Percentiles rank a stretch among this genome's conserved stretches.
These are phyloP conservation scores for Psilanteris sp. DNA, from an alignment of 1,140 invertebrate species.

Conservation along the genomic window DNA sequence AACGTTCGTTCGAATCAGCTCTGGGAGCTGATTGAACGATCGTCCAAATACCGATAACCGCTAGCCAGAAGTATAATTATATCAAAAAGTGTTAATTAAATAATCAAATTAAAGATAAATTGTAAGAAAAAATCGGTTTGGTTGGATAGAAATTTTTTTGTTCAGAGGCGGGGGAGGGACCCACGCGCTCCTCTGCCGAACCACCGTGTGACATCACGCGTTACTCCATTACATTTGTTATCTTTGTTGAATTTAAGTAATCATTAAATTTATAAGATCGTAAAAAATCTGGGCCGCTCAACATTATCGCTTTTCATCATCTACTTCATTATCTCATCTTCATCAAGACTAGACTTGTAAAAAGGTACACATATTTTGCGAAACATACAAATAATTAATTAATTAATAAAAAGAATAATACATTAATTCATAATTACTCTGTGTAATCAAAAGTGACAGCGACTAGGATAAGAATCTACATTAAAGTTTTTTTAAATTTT, in stretches of 20 bases:
- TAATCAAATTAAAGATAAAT: constrained; percentile 56
- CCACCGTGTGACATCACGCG: background rate
- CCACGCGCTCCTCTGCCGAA: constrained; percentile 49
- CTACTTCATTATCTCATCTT: constrained; percentile 60
- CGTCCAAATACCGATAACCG: constrained; percentile 48
- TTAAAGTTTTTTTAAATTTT: constrained; percentile 1
- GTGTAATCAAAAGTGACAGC: constrained; percentile 60
- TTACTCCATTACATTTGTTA: constrained; percentile 6
- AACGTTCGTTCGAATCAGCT: constrained; percentile 17
- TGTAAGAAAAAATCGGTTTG: constrained; percentile 47
- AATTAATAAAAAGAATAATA: constrained; percentile 51
- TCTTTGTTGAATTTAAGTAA: constrained; percentile 29
- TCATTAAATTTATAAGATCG: constrained; percentile 19
- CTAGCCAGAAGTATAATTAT: constrained; percentile 50
- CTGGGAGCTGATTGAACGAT: constrained; percentile 12
- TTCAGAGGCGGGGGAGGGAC: constrained; percentile 51
- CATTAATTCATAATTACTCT: constrained; percentile 55
- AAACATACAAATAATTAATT: constrained; percentile 54
- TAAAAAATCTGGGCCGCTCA: constrained; percentile 60
- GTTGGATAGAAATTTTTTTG: constrained; percentile 41
- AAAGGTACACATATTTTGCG: constrained; percentile 75
- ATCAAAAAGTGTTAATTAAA: constrained; percentile 56
- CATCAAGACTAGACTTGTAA: constrained; percentile 75
- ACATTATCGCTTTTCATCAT: constrained; percentile 58
- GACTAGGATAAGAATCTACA: constrained; percentile 42